A percentile compares a stretch with the other conserved stretches of the same genome.
These are phyloP conservation scores for Tachysurus vachellii DNA, from an alignment of 2,113 vertebrate genomes.

Conservation along the genomic window DNA sequence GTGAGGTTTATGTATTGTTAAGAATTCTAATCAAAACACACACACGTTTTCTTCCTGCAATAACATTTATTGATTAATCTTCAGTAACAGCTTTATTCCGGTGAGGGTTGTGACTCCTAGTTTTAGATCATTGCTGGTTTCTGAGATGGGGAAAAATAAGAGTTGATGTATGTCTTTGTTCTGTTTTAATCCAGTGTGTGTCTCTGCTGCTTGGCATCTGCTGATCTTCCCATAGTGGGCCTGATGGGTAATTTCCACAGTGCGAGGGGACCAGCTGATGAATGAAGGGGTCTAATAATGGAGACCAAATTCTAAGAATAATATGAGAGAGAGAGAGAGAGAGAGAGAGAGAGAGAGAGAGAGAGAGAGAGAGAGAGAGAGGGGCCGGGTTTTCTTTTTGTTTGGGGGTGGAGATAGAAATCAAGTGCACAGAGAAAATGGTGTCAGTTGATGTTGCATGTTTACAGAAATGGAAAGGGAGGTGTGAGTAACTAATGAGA, in stretches of 20 bases:
- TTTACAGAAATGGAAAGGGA: not conserved
- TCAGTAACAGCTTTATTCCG: not conserved
- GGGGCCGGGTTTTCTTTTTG: too few relatives aligned
- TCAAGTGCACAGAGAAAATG: not conserved
- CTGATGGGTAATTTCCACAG: conserved; percentile 12
- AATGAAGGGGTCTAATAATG: not conserved
- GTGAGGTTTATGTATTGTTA: not conserved
- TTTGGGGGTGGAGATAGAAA: not conserved
- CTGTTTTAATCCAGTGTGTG: conserved; percentile 50
- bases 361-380: not conserved
- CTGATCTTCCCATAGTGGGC: conserved; percentile 34
- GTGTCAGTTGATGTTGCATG: not conserved
- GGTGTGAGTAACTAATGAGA: not conserved
- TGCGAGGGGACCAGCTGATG: not conserved
- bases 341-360: not conserved
- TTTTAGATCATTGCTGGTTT: conserved; percentile 28
- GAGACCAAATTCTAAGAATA: not conserved
- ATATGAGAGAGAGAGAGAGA: not conserved
- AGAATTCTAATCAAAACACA: not conserved
- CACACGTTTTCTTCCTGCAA: not conserved
- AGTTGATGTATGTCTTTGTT: not conserved
- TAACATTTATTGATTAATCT: not conserved
- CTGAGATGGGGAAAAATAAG: not conserved
- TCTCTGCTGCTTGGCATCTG: conserved; percentile 55
- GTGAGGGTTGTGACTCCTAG: not conserved